Conservation (phyloP, 2,797 vertebrate species). For the Sebastes flavidus region DNA sequence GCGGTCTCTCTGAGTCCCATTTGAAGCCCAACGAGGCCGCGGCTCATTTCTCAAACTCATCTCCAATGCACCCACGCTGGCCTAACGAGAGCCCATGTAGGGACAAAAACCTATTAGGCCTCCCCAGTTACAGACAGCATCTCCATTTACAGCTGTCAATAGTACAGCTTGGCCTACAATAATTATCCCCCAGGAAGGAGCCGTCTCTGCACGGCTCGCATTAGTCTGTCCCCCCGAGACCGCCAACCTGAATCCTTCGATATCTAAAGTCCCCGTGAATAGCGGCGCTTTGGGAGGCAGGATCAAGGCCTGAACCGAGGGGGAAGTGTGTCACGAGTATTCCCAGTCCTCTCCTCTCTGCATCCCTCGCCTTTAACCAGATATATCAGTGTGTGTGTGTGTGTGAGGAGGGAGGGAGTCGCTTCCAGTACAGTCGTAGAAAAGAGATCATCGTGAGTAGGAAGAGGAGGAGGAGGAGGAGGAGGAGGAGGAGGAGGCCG, state of each 20-base stretch:
- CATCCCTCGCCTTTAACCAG: conserved; percentile 56
- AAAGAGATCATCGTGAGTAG: conserved; percentile 56
- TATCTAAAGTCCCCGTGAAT: conserved; percentile 65
- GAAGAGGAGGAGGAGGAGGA: conserved; percentile 17
- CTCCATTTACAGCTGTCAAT: conserved; percentile 80
- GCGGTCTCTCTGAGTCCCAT: conserved; percentile 4
- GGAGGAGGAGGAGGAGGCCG: conserved; percentile 34
- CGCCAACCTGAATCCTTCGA: conserved; percentile 59
- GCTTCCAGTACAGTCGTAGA: conserved; percentile 33
- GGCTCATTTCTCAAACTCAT: conserved; percentile 65
- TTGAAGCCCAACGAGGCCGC: conserved; percentile 22
- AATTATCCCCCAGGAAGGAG: conserved; percentile 72
- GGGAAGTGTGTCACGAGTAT: conserved; percentile 59
- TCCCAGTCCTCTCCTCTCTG: conserved; percentile 58
- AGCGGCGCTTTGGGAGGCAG: conserved; percentile 59
- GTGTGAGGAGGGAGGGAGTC: conserved; percentile 20
- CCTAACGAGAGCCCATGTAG: conserved; percentile 69
- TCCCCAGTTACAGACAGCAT: conserved; percentile 58
- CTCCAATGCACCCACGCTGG: conserved; percentile 41
- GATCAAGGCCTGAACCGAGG: conserved; percentile 62
- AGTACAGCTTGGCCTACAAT: conserved; percentile 68
- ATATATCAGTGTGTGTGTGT: conserved; percentile 44
- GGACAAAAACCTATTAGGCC: conserved; percentile 68
- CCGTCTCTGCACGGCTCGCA: conserved; percentile 44
- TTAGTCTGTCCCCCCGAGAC: conserved; percentile 64